These are phyloP conservation scores for Chrysaora quinquecirrha DNA, from an alignment of 30 jellyfish, hydroid and myxozoan species.

Conservation along the genomic window DNA sequence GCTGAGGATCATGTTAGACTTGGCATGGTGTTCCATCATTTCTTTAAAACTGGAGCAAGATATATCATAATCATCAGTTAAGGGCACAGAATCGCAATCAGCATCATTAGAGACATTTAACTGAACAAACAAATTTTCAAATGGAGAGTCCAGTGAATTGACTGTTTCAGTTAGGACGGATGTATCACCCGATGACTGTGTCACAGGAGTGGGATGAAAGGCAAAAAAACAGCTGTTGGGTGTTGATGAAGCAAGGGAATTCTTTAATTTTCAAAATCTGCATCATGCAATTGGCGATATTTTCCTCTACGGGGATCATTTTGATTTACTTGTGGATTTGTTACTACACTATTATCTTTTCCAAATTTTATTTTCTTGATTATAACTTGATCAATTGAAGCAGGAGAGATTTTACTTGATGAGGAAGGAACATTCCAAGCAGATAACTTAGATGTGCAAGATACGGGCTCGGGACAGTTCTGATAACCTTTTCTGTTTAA, in stretches of 20 bases:
- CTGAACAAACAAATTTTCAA: neutral
- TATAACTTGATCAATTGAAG: constrained; percentile 48
- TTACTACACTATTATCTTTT: too few relatives aligned
- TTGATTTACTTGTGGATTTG: too few relatives aligned
- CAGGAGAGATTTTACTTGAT: too few relatives aligned
- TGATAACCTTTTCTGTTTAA: constrained; percentile 48
- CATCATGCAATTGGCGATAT: too few relatives aligned
- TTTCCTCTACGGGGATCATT: constrained; percentile 39
- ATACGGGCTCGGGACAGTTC: too few relatives aligned
- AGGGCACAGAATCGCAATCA: neutral
- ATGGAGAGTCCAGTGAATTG: too few relatives aligned
- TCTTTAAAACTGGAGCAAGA: too few relatives aligned
- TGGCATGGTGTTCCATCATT: too few relatives aligned
- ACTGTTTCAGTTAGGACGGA: too few relatives aligned
- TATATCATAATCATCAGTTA: too few relatives aligned
- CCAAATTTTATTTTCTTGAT: constrained; percentile 28
- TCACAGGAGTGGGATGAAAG: neutral
- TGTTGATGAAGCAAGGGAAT: constrained; percentile 2
- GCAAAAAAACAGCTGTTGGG: constrained; percentile 11
- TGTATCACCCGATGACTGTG: neutral
- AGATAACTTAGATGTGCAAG: constrained; percentile 49
- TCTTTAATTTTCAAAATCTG: neutral
- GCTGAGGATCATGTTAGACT: too few relatives aligned
- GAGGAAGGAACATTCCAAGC: constrained; percentile 54
- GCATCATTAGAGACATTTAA: neutral